These are phyloP conservation scores for Turnix velox DNA, from an alignment of 2,113 vertebrate genomes.

Conservation along the genomic window DNA sequence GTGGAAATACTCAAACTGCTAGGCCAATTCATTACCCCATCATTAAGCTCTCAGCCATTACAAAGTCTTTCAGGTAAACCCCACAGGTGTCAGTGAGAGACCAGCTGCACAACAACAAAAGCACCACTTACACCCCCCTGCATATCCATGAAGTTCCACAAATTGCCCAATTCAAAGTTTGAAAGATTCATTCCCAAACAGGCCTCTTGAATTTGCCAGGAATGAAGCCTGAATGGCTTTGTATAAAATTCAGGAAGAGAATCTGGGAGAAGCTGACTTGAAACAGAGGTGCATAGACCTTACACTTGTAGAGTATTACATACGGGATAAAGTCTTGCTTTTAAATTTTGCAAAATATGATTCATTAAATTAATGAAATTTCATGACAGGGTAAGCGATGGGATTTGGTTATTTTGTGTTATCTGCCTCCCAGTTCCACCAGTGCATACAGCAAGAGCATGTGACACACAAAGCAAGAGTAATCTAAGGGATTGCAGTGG, in stretches of 20 bases:
- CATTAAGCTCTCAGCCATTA: not conserved
- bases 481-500: not conserved
- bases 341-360: not conserved
- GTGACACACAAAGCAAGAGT: not conserved
- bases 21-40: not conserved
- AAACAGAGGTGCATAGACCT: not conserved
- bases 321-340: not conserved
- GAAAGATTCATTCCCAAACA: not conserved
- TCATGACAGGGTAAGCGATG: not conserved
- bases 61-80: not conserved
- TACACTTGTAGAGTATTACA: too few species aligned
- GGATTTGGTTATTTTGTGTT: not conserved
- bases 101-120: not conserved
- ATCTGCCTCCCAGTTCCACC: not conserved
- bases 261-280: not conserved
- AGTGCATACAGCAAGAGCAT: not conserved
- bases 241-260: not conserved
- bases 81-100: not conserved
- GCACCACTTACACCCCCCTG: not conserved
- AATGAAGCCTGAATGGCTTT: not conserved
- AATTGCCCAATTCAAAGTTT: not conserved
- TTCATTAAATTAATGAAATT: not conserved
- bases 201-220: not conserved
- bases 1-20: not conserved
- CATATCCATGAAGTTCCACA: not conserved